Base-by-base conservation (phyloP, 2,888 invertebrate species). In the Phymatocera aterrima region DNA sequence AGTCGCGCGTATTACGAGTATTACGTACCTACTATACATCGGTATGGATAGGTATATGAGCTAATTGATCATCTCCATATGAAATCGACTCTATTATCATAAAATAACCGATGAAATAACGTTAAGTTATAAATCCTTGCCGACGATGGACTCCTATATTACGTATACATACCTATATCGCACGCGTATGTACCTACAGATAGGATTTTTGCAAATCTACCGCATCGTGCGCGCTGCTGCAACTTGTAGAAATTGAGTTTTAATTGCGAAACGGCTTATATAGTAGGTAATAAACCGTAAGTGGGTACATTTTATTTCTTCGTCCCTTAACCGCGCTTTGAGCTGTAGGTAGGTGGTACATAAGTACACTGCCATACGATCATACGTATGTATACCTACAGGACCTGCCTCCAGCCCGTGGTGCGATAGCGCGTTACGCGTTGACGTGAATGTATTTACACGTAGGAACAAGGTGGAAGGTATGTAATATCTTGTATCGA, bases 211-310 rank as follows among this genome's bases (percentile, higher is more conserved):
- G 43, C 60, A 75, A 75, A 75, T 75, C 54, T 28, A 75, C 40
- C 24, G 24, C 24, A 31, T 54, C n/a, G n/a, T n/a, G n/a, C n/a
- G n/a, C n/a, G n/a, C n/a, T n/a, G n/a, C n/a, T n/a, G n/a, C 57
- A 28, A 40, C n/a, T 18, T 54, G 75, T 75, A 75, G 57, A 43
- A 75, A 57, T 57, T 10, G 37, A 40, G 57, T 75, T 75, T 75
- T 75, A 75, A 75, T 75, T 75, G 75, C 75, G 40, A n/a, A 75
- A 75, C 24, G 57, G 75, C 60, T 75, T 60, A 43, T 75, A 75
- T 60, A 54, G 75, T 75, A 57, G 60, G 75, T 28, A 54, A 60
- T 75, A 75, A 75, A 54, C 43, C 60, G 60, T 75, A 75, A 75
- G 75, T 75, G 75, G 57, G 40, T 28, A 43, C 8, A 60, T 57